A percentile compares a stretch with the other conserved stretches of the same genome.
phyloP scores from a whole-genome alignment of 2,888 invertebrate species.

The Amiota communis region DNA sequence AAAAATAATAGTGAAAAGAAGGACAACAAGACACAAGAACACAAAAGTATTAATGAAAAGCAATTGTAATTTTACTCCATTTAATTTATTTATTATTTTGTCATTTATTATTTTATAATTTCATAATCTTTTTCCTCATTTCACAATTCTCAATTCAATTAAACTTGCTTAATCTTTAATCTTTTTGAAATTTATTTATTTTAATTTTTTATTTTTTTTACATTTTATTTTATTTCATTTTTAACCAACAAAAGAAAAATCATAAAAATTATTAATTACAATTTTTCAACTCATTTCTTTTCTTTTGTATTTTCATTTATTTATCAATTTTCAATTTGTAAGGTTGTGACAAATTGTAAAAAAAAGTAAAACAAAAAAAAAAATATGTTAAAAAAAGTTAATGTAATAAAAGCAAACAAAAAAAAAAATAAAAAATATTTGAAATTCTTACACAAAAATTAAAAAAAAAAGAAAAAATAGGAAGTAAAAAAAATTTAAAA shows the following conservation, averaged over 20 bases:
- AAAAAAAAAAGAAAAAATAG: slow-evolving; percentile 61
- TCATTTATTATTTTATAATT: no score
- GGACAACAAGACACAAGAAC: slow-evolving; percentile 7
- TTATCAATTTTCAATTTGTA: slow-evolving; percentile 73
- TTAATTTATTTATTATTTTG: no score
- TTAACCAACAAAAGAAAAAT: not conserved
- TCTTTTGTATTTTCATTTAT: slow-evolving; percentile 33
- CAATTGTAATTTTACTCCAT: slow-evolving; percentile 2
- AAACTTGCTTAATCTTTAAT: no score
- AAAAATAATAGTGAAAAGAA: slow-evolving; percentile 10
- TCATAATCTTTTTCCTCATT: no score
- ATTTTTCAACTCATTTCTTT: not conserved
- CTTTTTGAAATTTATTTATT: no score
- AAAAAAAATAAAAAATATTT: slow-evolving; percentile 56
- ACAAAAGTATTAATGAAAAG: slow-evolving; percentile 37
- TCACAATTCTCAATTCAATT: no score
- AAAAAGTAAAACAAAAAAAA: slow-evolving; percentile 58
- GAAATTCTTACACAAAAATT: slow-evolving; percentile 59
- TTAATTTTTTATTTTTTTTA: slow-evolving; percentile 20
- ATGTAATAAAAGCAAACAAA: slow-evolving; percentile 41
- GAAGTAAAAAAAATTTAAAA: slow-evolving; percentile 57
- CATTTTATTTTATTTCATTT: slow-evolving; percentile 21
- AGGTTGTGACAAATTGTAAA: slow-evolving; percentile 74
- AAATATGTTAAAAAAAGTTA: slow-evolving; percentile 50
- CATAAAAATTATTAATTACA: not conserved